Evolutionary conservation across 2,797 vertebrate species (phyloP).

Genomic region (Chrosomus eos): DNA sequence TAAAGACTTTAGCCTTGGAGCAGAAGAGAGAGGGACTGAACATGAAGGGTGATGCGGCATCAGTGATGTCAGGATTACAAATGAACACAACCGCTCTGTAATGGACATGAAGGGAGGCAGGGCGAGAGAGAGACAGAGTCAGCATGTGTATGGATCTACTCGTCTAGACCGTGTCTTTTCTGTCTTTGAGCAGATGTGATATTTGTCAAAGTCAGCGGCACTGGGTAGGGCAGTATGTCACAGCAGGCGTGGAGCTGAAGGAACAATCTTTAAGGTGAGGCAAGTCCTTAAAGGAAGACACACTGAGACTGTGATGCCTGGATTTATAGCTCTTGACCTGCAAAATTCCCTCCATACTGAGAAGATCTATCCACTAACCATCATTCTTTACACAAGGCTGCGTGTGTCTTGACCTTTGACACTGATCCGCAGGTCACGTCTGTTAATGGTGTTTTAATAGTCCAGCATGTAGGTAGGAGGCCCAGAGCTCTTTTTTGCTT

Average conservation of each 20-base stretch:
- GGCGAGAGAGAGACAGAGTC: constrained; percentile 25
- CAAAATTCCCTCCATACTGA: constrained; percentile 12
- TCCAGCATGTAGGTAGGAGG: constrained; percentile 2
- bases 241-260: constrained; percentile 28
- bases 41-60: constrained; percentile 50
- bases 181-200: constrained; percentile 45
- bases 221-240: constrained; percentile 33
- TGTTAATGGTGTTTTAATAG: constrained; percentile 34
- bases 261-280: constrained; percentile 46
- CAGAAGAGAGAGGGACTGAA: constrained; percentile 45
- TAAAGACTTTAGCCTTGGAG: constrained; percentile 63
- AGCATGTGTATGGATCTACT: constrained; percentile 36
- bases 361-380: constrained; percentile 1
- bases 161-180: constrained; percentile 44
- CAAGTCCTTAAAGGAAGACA: constrained; percentile 44
- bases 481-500: neutral
- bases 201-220: constrained; percentile 53
- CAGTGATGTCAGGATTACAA: constrained; percentile 51
- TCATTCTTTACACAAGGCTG: constrained; percentile 3
- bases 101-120: constrained; percentile 36
- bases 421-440: constrained; percentile 7
- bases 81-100: constrained; percentile 44
- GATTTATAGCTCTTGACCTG: constrained; percentile 52
- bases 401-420: constrained; percentile 20
- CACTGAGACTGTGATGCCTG: constrained; percentile 43